Evolutionary conservation across 2,888 invertebrate genomes (phyloP).

Genomic region (Volucella inflata): DNA sequence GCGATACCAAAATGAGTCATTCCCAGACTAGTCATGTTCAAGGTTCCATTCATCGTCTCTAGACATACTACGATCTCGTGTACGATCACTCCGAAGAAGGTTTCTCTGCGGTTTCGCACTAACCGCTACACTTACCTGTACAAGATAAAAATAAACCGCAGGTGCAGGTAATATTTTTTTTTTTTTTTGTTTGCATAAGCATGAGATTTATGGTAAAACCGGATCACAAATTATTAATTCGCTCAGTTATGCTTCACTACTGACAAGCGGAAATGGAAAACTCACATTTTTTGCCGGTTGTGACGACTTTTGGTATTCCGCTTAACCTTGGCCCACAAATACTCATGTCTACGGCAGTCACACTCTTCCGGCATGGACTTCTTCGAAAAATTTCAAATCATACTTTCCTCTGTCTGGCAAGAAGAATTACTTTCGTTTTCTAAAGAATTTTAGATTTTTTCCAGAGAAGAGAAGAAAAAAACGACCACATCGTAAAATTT

Average conservation of each 20-base stretch:
- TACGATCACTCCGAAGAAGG: not conserved
- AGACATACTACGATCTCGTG: not conserved
- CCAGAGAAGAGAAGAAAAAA: not conserved
- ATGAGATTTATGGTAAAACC: constrained; percentile 28
- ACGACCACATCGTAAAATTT: not conserved
- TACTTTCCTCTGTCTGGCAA: not conserved
- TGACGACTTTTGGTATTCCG: not conserved
- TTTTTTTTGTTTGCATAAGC: not conserved
- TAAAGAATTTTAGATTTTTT: not conserved
- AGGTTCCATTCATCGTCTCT: constrained; percentile 15
- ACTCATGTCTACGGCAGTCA: not conserved
- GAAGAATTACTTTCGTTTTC: constrained; percentile 1
- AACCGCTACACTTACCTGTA: not conserved
- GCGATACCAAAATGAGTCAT: constrained; percentile 13
- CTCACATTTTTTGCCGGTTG: not conserved
- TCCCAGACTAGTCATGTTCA: constrained; percentile 49
- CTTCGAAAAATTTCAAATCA: not conserved
- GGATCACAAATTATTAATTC: constrained; percentile 1
- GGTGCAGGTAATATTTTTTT: not conserved
- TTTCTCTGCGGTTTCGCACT: constrained; percentile 23
- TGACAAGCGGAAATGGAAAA: constrained; percentile 28
- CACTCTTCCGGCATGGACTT: constrained; percentile 24
- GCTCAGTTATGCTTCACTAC: not conserved
- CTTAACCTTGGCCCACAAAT: constrained; percentile 35
- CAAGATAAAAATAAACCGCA: constrained; percentile 2